phyloP scores from a whole-genome alignment of 2,113 vertebrate genomes.

The Theristicus caerulescens region DNA sequence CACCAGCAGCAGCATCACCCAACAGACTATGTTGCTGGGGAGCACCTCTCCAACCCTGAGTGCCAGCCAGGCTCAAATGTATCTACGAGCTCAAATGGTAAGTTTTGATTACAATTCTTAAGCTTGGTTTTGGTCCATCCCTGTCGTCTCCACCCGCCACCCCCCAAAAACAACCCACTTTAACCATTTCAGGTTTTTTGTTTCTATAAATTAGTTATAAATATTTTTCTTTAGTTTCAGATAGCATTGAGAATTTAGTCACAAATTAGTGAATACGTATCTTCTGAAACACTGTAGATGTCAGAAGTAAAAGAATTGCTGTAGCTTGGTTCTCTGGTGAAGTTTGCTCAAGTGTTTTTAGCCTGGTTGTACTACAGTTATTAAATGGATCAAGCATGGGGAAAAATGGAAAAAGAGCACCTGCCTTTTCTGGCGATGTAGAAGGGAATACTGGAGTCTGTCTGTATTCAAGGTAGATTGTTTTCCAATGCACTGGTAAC shows the following conservation, averaged over 20 bases:
- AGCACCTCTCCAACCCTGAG: slow-evolving; percentile 86
- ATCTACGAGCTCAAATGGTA: slow-evolving; percentile 95
- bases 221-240: slow-evolving; percentile 1
- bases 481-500: not conserved
- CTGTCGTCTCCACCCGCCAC: accelerated
- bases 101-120: not conserved
- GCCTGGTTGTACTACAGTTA: not conserved
- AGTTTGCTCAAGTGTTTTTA: not conserved
- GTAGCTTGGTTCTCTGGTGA: not conserved
- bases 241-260: not conserved
- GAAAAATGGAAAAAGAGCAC: not conserved
- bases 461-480: not conserved
- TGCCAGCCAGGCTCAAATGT: slow-evolving; percentile 95
- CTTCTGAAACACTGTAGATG: not conserved
- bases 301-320: not conserved
- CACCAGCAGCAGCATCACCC: slow-evolving; percentile 85
- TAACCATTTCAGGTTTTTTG: not conserved
- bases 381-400: not conserved
- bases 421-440: not conserved
- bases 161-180: not conserved
- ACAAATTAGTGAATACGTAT: not conserved
- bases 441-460: not conserved
- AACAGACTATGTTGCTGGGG: slow-evolving; percentile 91
- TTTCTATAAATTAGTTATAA: slow-evolving; percentile 1
- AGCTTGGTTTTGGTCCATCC: not conserved